These are phyloP conservation scores for Cochlearius cochlearius DNA, from an alignment of 2,113 vertebrate species.

Conservation along the genomic window DNA sequence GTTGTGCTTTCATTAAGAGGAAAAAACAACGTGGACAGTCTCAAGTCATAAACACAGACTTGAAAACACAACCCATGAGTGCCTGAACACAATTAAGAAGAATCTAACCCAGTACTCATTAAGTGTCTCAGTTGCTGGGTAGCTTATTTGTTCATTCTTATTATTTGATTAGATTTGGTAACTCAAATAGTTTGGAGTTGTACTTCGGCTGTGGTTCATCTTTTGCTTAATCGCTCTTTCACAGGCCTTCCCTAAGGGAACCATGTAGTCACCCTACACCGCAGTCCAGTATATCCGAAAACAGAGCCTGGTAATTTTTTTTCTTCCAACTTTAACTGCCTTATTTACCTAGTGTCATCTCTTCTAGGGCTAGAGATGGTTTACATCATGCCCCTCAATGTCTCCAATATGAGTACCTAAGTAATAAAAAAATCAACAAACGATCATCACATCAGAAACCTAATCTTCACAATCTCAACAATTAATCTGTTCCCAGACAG, in stretches of 20 bases:
- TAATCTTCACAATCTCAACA: background rate
- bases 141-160: background rate
- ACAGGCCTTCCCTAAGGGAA: background rate
- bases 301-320: background rate
- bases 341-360: background rate
- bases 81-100: background rate
- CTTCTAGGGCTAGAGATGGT: background rate
- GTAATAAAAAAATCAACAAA: background rate
- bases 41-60: background rate
- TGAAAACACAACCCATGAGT: background rate
- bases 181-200: background rate
- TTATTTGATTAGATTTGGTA: constrained; percentile 1
- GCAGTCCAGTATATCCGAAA: background rate
- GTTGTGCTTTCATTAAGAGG: constrained; percentile 20
- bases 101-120: background rate
- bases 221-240: background rate
- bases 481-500: background rate
- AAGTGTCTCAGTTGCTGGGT: background rate
- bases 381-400: background rate
- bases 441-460: background rate
- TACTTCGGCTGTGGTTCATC: background rate
- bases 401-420: background rate
- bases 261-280: background rate
- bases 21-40: background rate
- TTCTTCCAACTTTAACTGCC: background rate